phyloP scores from a whole-genome alignment of 2,113 vertebrate species.

The Monopterus albus region DNA sequence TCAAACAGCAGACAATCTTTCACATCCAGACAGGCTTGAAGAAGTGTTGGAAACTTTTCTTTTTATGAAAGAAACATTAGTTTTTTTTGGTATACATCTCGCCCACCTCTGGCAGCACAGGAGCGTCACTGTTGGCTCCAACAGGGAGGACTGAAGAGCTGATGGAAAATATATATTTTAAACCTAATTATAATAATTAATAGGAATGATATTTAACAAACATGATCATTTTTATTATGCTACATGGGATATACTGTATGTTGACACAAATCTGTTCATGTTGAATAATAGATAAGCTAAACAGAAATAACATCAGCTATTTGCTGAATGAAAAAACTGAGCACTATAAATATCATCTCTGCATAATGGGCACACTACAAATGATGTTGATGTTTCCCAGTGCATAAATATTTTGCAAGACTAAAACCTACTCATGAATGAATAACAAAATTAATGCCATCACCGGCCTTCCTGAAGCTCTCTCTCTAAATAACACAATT shows the following conservation, averaged over 20 bases:
- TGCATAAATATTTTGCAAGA: conserved; percentile 60
- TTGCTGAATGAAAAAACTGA: conserved; percentile 40
- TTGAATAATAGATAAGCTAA: conserved; percentile 4
- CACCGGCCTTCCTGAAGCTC: conserved; percentile 20
- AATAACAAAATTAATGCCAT: conserved; percentile 53
- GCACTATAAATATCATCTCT: conserved; percentile 44
- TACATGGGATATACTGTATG: not conserved
- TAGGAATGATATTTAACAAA: not conserved
- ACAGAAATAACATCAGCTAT: conserved; percentile 11
- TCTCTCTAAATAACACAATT: conserved; percentile 57
- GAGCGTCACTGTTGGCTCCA: conserved; percentile 22
- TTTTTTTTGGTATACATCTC: conserved; percentile 16
- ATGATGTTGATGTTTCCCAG: conserved; percentile 55
- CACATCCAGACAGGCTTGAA: conserved; percentile 45
- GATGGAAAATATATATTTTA: too few relatives aligned
- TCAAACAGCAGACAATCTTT: conserved; percentile 43
- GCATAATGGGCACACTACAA: conserved; percentile 43
- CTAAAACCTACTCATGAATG: conserved; percentile 51
- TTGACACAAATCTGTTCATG: not conserved
- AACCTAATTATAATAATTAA: too few relatives aligned
- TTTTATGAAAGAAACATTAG: conserved; percentile 20
- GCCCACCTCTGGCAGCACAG: conserved; percentile 6
- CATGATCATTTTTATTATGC: not conserved
- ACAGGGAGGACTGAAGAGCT: not conserved
- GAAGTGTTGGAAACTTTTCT: conserved; percentile 38